Percentiles rank a stretch among this genome's conserved stretches.
Evolutionary conservation across 2,797 vertebrate genomes (phyloP).

Genomic region (Danio tinwini): DNA sequence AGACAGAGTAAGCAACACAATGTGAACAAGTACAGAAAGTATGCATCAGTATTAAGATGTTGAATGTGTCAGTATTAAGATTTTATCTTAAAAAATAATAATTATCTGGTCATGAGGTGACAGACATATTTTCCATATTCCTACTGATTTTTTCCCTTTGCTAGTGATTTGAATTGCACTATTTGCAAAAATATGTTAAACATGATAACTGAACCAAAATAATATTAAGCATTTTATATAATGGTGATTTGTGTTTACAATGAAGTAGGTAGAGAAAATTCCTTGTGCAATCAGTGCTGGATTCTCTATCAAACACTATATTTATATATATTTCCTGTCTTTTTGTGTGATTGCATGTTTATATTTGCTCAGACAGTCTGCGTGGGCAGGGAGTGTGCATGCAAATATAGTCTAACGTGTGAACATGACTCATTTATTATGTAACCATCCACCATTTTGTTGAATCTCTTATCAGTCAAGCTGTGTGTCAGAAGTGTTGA

Average conservation of each 20-base stretch:
- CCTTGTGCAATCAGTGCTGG: background rate
- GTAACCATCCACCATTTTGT: slow-evolving; percentile 51
- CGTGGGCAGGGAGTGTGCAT: slow-evolving; percentile 48
- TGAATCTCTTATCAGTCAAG: slow-evolving; percentile 50
- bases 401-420: slow-evolving; percentile 41
- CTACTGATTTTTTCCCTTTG: too few relatives aligned
- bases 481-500: slow-evolving; percentile 43
- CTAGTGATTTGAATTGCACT: background rate
- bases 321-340: slow-evolving; percentile 27
- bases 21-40: background rate
- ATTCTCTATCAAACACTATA: background rate
- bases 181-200: background rate
- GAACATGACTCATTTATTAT: slow-evolving; percentile 55
- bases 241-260: background rate
- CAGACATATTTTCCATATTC: background rate
- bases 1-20: slow-evolving; percentile 5
- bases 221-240: background rate
- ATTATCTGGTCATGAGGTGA: background rate
- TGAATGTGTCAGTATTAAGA: background rate
- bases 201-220: background rate
- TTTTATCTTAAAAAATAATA: background rate
- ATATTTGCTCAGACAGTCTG: slow-evolving; percentile 45
- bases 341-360: slow-evolving; percentile 26
- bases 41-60: background rate
- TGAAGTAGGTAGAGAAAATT: background rate